Evolutionary conservation across 2,888 invertebrate species (phyloP), one percentile per base, ranked within the genome.

Genomic region (Lithophane leautieri): DNA sequence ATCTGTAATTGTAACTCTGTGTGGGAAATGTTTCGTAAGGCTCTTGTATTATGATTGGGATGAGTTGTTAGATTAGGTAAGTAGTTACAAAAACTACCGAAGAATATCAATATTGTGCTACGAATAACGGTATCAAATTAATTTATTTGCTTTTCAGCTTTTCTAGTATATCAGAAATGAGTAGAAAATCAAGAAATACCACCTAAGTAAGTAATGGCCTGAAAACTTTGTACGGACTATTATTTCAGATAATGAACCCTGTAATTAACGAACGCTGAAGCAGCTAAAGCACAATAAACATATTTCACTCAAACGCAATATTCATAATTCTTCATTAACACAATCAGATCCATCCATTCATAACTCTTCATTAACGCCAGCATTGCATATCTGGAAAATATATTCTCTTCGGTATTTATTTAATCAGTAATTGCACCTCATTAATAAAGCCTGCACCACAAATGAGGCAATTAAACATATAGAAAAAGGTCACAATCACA

Each of bases 401-500:
- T 34, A 70, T 62, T 62, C 52, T 78, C 22, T 34, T 47, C 40
- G n/a, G 44, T 40, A 22, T 54, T 66, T 40, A 70, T 70, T 60
- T 60, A 65, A 79, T 75, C 42, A 52, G 25, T 61, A 67, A 80
- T 67, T 66, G 66, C 34, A 40, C 34, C 22, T 70, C 44, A 73
- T 83, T 75, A 73, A 71, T 72, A 54, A 73, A 61, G 70, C 12
- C 56, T 54, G 56, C 34, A 61, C 47, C 80, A 70, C 58, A 47
- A 76, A 70, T 71, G 67, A 71, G 34, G 76, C 66, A 73, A 62
- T 56, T 61, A 70, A 22, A 50, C 22, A 22, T 50, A 50, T 62
- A 68, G 58, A 72, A 82, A 82, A 81, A 81, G 81, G 73, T 81
- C 73, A 82, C 70, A 83, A 73, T 80, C 70, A 77, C 65, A 81